Evolutionary conservation across 2,797 vertebrate genomes (phyloP).

Genomic region (Xerus rutilus): DNA sequence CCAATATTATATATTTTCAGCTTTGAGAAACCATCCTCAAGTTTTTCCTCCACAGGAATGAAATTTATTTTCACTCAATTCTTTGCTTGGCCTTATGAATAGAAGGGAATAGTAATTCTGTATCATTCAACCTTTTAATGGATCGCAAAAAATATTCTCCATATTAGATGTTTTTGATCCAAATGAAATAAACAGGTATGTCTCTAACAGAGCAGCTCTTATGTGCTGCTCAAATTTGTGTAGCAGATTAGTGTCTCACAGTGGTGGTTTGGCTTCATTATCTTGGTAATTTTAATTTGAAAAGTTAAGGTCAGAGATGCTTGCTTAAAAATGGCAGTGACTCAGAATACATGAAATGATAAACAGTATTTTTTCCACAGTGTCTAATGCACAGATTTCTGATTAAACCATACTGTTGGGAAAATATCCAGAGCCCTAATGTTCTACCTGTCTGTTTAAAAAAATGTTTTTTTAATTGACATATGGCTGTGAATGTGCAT

Average conservation of each 20-base stretch:
- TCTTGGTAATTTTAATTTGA: slow-evolving; percentile 66
- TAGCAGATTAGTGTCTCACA: slow-evolving; percentile 41
- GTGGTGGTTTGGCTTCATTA: slow-evolving; percentile 43
- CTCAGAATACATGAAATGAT: slow-evolving; percentile 33
- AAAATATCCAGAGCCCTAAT: slow-evolving; percentile 52
- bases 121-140: neutral
- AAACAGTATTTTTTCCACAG: neutral
- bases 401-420: slow-evolving; percentile 34
- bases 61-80: slow-evolving; percentile 48
- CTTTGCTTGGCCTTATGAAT: neutral
- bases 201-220: neutral
- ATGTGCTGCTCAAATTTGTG: neutral
- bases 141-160: neutral
- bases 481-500: slow-evolving; percentile 38
- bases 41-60: slow-evolving; percentile 49
- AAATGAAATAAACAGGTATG: slow-evolving; percentile 11
- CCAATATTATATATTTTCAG: neutral
- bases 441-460: slow-evolving; percentile 62
- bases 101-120: slow-evolving; percentile 1
- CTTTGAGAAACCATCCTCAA: slow-evolving; percentile 17
- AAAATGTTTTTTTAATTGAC: slow-evolving; percentile 42
- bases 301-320: slow-evolving; percentile 42
- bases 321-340: slow-evolving; percentile 65
- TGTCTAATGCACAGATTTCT: slow-evolving; percentile 53
- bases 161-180: neutral